phyloP scores from a whole-genome alignment of 2,797 vertebrate species.

The Coluber constrictor region DNA sequence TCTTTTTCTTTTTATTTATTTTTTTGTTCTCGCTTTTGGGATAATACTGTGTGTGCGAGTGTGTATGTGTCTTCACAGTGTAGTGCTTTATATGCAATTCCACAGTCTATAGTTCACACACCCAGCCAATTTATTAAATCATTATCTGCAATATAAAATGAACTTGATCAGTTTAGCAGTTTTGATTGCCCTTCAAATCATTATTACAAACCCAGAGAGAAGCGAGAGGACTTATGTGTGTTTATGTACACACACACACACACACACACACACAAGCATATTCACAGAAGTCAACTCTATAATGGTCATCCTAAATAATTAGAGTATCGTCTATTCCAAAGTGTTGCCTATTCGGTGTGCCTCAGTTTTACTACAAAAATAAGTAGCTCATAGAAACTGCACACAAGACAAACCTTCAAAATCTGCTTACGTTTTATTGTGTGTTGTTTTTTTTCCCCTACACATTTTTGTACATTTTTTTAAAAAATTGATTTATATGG shows the following conservation, averaged over 20 bases:
- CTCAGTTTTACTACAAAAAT: not conserved
- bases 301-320: not conserved
- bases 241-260: too few species aligned
- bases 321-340: not conserved
- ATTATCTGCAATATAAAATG: not conserved
- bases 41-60: fast-evolving
- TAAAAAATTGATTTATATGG: too few species aligned
- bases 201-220: not conserved
- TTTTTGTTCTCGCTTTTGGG: not conserved
- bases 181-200: not conserved
- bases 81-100: not conserved
- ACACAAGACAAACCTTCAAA: not conserved
- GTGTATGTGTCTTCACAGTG: too few species aligned
- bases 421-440: not conserved
- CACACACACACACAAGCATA: fast-evolving
- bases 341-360: not conserved
- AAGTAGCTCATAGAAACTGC: not conserved
- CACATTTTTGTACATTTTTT: not conserved
- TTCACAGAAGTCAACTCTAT: not conserved
- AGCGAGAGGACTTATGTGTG: not conserved
- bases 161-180: not conserved
- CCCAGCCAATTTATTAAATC: not conserved
- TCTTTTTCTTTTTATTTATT: too few species aligned
- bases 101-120: not conserved
- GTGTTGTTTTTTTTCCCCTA: not conserved